These are phyloP conservation scores for Drosophila austrosaltans DNA, from an alignment of 2,888 invertebrate species.

Conservation along the genomic window DNA sequence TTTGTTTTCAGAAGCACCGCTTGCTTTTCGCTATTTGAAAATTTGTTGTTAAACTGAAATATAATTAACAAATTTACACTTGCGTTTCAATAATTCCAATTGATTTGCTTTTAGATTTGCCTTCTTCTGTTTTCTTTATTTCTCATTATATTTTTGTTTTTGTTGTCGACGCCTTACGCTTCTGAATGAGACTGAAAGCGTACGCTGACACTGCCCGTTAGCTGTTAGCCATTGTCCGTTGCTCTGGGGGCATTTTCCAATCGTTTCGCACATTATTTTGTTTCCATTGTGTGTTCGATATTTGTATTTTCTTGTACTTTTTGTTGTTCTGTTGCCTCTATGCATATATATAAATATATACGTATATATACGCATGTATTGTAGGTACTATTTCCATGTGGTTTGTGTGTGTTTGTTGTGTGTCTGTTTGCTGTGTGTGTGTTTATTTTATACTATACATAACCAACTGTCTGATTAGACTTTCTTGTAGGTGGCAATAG, in stretches of 20 bases:
- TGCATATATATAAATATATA: slow-evolving; percentile 17
- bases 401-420: slow-evolving; percentile 51
- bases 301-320: slow-evolving; percentile 76
- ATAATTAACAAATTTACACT: not conserved
- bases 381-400: slow-evolving; percentile 67
- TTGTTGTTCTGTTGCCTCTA: slow-evolving; percentile 49
- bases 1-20: too few relatives aligned
- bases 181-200: slow-evolving; percentile 64
- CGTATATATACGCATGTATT: slow-evolving; percentile 53
- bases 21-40: not conserved
- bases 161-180: slow-evolving; percentile 71
- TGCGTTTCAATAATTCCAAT: slow-evolving; percentile 79
- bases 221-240: slow-evolving; percentile 7
- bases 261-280: slow-evolving; percentile 77
- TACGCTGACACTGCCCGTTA: slow-evolving; percentile 64
- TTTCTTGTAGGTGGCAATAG: slow-evolving; percentile 32
- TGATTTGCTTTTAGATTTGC: slow-evolving; percentile 51
- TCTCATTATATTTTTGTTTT: slow-evolving; percentile 46
- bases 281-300: slow-evolving; percentile 80
- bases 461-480: slow-evolving; percentile 55
- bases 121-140: slow-evolving; percentile 24
- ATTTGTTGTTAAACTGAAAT: not conserved
- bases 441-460: slow-evolving; percentile 73
- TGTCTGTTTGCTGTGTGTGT: slow-evolving; percentile 64
- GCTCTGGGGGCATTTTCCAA: slow-evolving; percentile 69